These are phyloP conservation scores for Grallaria varia DNA, from an alignment of 2,113 vertebrate species.

Conservation along the genomic window DNA sequence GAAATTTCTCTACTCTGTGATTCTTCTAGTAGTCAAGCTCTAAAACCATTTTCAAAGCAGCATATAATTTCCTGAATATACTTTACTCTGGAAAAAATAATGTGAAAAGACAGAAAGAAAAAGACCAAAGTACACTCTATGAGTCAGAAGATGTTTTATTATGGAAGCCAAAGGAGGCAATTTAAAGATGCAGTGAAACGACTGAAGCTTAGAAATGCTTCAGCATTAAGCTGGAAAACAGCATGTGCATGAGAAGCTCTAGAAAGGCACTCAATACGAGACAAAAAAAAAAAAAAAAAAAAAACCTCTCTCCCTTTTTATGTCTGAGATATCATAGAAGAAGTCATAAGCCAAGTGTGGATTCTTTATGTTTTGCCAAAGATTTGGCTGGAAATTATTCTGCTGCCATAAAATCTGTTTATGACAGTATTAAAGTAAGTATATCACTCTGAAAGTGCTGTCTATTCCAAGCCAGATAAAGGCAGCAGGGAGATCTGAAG, in stretches of 20 bases:
- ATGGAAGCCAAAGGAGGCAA: background rate
- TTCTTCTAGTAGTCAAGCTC: background rate
- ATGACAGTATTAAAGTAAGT: conserved; percentile 33
- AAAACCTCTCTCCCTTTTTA: conserved; percentile 1
- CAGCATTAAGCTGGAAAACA: background rate
- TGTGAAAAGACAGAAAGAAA: background rate
- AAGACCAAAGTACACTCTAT: background rate
- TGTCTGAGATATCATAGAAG: conserved; percentile 9
- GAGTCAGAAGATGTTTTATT: background rate
- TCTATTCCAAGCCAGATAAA: background rate
- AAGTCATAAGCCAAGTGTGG: conserved; percentile 21
- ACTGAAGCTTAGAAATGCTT: background rate
- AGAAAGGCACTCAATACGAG: background rate
- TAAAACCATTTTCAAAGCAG: background rate
- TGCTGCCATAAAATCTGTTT: conserved; percentile 47
- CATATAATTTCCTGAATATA: background rate
- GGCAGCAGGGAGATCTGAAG: background rate
- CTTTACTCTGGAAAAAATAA: background rate
- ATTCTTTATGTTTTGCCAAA: conserved; percentile 60
- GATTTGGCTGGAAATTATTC: conserved; percentile 40
- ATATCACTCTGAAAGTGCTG: conserved; percentile 7
- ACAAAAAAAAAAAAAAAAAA: background rate
- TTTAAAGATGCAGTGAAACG: background rate
- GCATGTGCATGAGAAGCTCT: background rate
- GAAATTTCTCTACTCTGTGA: background rate